Percentiles rank a stretch among this genome's conserved stretches.
These are phyloP conservation scores for Zaprionus lineosus DNA, from an alignment of 2,888 invertebrate genomes.

Conservation along the genomic window DNA sequence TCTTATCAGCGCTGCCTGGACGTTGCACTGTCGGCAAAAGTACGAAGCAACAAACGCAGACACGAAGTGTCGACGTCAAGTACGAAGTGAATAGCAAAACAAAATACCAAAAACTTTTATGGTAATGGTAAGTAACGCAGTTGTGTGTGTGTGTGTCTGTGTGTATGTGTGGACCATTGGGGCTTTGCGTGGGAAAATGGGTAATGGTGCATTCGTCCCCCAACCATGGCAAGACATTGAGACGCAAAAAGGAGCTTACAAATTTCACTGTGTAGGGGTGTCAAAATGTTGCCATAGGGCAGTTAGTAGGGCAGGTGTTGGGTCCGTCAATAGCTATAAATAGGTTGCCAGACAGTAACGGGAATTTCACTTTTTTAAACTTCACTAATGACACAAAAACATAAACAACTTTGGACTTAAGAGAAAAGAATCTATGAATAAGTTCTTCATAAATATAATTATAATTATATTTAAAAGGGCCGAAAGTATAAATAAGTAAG, in stretches of 20 bases:
- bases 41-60: slow-evolving; percentile 22
- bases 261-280: slow-evolving; percentile 30
- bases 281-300: slow-evolving; percentile 54
- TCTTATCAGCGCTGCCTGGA: slow-evolving; percentile 52
- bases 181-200: slow-evolving; percentile 10
- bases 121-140: slow-evolving; percentile 39
- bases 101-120: slow-evolving; percentile 63
- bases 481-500: too few relatives aligned
- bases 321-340: slow-evolving; percentile 1
- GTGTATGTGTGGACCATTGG: background rate
- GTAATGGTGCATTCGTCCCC: slow-evolving; percentile 23
- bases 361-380: background rate
- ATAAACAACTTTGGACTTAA: too few relatives aligned
- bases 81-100: slow-evolving; percentile 66
- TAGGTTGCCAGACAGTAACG: slow-evolving; percentile 47
- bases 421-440: too few relatives aligned
- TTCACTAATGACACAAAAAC: too few relatives aligned
- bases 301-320: slow-evolving; percentile 48
- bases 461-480: too few relatives aligned
- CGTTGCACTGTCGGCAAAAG: slow-evolving; percentile 27
- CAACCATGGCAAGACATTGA: slow-evolving; percentile 35
- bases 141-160: background rate
- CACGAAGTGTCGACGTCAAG: slow-evolving; percentile 32
- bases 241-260: slow-evolving; percentile 52
- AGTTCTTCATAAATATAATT: too few relatives aligned